Evolutionary conservation across 2,888 invertebrate species (phyloP).

Genomic region (Scelioninae gen. 2): DNA sequence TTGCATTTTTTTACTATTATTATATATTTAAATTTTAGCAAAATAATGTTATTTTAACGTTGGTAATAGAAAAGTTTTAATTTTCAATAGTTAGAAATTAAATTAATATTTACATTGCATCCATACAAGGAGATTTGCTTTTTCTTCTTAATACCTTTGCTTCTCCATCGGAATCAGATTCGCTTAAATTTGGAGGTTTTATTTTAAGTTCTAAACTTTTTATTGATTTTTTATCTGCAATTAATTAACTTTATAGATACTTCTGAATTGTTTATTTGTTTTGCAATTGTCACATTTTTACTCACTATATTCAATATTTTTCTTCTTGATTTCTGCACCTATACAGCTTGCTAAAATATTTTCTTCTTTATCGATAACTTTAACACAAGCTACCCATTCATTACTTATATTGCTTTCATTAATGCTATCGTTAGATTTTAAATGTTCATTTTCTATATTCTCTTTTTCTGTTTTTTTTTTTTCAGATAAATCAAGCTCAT

Average conservation of each 20-base stretch:
- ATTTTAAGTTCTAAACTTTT: constrained; percentile 14
- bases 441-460: constrained; percentile 42
- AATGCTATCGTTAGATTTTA: constrained; percentile 7
- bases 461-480: constrained; percentile 39
- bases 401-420: constrained; percentile 25
- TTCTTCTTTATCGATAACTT: constrained; percentile 60
- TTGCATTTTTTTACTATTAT: too few species aligned
- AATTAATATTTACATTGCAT: constrained; percentile 41
- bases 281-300: not conserved
- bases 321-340: not conserved
- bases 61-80: too few species aligned
- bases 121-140: constrained; percentile 36
- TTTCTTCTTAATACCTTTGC: constrained; percentile 30
- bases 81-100: too few species aligned
- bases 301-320: constrained; percentile 5
- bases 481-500: constrained; percentile 63
- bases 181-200: constrained; percentile 62
- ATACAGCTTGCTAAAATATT: constrained; percentile 1
- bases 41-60: too few species aligned
- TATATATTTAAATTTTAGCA: too few species aligned
- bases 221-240: constrained; percentile 9
- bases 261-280: too few species aligned
- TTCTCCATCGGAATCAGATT: constrained; percentile 66
- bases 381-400: constrained; percentile 64
- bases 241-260: not conserved